These are phyloP conservation scores for Bombus difficillimus DNA, from an alignment of 1,140 invertebrate species.

Conservation along the genomic window DNA sequence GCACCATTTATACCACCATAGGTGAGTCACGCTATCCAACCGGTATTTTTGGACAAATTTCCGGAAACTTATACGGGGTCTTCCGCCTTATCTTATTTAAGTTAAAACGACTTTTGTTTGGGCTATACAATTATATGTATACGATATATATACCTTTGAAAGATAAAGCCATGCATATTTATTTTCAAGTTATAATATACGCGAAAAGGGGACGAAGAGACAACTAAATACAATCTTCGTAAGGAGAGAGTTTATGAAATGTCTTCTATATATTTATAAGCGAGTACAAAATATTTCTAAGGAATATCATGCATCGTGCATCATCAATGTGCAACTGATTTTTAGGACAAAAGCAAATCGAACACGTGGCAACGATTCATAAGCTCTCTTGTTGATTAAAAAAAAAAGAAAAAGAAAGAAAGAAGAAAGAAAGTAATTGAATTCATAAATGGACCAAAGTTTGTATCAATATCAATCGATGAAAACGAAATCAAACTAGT, in stretches of 20 bases:
- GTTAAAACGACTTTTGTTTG: not conserved
- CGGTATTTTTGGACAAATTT: not conserved
- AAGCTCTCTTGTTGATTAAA: not conserved
- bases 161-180: no score
- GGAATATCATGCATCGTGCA: not conserved
- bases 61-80: not conserved
- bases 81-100: not conserved
- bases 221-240: no score
- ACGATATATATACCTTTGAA: no score
- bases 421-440: not conserved
- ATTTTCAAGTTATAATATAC: no score
- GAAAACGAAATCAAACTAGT: not conserved
- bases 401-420: not conserved
- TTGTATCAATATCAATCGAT: not conserved
- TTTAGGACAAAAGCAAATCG: not conserved
- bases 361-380: not conserved
- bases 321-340: not conserved
- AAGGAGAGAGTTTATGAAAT: no score
- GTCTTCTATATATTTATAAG: not conserved
- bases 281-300: not conserved
- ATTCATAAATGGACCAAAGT: not conserved
- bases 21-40: constrained; percentile 84
- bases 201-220: no score
- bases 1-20: constrained; percentile 97
- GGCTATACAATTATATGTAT: not conserved